A percentile compares a stretch with the other conserved stretches of the same genome.
These are phyloP conservation scores for Acronicta psi DNA, from an alignment of 2,888 invertebrate species.

Conservation along the genomic window DNA sequence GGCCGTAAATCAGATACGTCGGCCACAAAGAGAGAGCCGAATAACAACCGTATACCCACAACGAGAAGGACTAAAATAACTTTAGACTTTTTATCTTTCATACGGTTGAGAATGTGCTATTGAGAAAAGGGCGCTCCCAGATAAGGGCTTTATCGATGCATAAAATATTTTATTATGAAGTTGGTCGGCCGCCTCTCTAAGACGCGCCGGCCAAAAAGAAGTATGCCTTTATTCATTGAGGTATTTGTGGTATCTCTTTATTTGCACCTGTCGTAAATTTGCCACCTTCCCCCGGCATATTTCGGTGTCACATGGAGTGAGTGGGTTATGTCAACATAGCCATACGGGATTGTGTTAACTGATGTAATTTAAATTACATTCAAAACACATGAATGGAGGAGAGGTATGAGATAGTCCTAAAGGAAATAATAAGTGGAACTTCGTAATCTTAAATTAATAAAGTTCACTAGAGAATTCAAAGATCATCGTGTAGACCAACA, in stretches of 20 bases:
- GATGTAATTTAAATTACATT: constrained; percentile 43
- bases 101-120: constrained; percentile 76
- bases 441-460: no score
- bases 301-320: constrained; percentile 56
- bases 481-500: no score
- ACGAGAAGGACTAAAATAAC: constrained; percentile 60
- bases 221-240: constrained; percentile 67
- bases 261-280: constrained; percentile 80
- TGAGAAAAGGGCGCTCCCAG: constrained; percentile 81
- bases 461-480: no score
- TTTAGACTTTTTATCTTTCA: constrained; percentile 71
- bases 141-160: constrained; percentile 85
- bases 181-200: constrained; percentile 67
- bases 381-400: constrained; percentile 16
- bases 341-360: constrained; percentile 46
- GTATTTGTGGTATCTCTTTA: constrained; percentile 76
- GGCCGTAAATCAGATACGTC: constrained; percentile 80
- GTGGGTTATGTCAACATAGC: constrained; percentile 46
- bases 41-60: constrained; percentile 65
- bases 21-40: constrained; percentile 52
- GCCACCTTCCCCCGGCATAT: constrained; percentile 59
- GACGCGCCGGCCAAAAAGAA: constrained; percentile 66
- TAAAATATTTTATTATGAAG: constrained; percentile 85
- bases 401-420: no score
- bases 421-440: no score